Percentiles rank a stretch among this genome's conserved stretches.
phyloP scores from a whole-genome alignment of 1,140 invertebrate genomes.

The Anastrepha obliqua region DNA sequence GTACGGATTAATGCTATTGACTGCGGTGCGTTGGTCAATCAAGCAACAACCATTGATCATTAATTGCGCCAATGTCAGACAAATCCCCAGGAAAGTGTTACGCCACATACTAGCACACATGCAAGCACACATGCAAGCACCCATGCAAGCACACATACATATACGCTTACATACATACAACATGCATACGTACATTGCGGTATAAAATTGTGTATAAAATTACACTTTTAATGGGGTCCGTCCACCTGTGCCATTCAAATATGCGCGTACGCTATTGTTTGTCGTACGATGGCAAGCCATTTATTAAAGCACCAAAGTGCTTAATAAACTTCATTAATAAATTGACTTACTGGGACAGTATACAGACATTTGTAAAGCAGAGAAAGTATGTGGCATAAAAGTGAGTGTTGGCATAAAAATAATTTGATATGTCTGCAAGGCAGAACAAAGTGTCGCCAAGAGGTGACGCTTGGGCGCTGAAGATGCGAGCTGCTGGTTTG shows the following conservation, averaged over 20 bases:
- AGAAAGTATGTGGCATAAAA: background rate
- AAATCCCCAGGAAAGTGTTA: conserved; percentile 48
- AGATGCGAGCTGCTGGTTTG: no score
- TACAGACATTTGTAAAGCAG: background rate
- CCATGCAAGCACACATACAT: background rate
- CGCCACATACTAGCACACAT: background rate
- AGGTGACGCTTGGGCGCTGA: background rate
- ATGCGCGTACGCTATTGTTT: background rate
- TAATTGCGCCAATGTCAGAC: conserved; percentile 47
- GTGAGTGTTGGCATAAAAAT: background rate
- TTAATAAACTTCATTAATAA: conserved; percentile 37
- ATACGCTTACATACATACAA: background rate
- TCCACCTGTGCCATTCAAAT: background rate
- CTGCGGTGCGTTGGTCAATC: background rate
- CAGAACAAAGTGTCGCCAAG: background rate
- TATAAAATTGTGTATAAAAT: background rate
- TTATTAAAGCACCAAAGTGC: background rate
- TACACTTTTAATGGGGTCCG: conserved; percentile 11
- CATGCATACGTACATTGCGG: background rate
- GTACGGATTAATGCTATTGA: background rate
- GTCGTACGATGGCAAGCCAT: background rate
- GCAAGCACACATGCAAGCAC: background rate
- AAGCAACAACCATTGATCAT: conserved; percentile 48
- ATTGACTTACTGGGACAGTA: background rate
- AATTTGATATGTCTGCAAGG: background rate